Percentiles rank a stretch among this genome's conserved stretches.
phyloP scores from a whole-genome alignment of 1,140 invertebrate genomes.

The Bicyclus anynana region DNA sequence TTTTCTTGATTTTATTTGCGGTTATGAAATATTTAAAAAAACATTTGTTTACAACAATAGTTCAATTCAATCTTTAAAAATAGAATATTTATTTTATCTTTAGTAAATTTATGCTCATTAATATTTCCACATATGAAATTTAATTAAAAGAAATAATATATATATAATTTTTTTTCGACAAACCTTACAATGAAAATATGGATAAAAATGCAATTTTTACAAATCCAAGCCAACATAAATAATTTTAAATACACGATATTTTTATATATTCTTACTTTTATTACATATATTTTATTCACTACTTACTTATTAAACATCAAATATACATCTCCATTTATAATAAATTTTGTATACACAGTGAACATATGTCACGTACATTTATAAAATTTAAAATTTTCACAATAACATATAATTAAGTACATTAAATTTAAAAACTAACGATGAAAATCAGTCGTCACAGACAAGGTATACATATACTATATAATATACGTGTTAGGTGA shows the following conservation, averaged over 20 bases:
- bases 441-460: constrained; percentile 71
- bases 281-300: constrained; percentile 35
- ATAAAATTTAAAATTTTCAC: constrained; percentile 57
- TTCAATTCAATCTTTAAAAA: too few relatives aligned
- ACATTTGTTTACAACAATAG: too few relatives aligned
- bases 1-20: too few relatives aligned
- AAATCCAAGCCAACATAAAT: constrained; percentile 20
- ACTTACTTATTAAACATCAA: constrained; percentile 61
- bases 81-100: too few relatives aligned
- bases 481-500: constrained; percentile 22
- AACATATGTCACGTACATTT: constrained; percentile 55
- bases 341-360: constrained; percentile 67
- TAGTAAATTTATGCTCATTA: too few relatives aligned
- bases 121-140: too few relatives aligned
- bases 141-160: too few relatives aligned
- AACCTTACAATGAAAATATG: too few relatives aligned
- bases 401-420: constrained; percentile 30
- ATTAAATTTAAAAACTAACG: constrained; percentile 47
- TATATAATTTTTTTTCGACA: too few relatives aligned
- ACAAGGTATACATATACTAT: constrained; percentile 35
- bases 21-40: too few relatives aligned
- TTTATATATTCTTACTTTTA: constrained; percentile 15
- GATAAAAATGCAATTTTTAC: too few relatives aligned
- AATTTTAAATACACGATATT: constrained; percentile 11
- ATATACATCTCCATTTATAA: constrained; percentile 53